Evolutionary conservation across 2,888 invertebrate species (phyloP).

Genomic region (Epirrita christyi): DNA sequence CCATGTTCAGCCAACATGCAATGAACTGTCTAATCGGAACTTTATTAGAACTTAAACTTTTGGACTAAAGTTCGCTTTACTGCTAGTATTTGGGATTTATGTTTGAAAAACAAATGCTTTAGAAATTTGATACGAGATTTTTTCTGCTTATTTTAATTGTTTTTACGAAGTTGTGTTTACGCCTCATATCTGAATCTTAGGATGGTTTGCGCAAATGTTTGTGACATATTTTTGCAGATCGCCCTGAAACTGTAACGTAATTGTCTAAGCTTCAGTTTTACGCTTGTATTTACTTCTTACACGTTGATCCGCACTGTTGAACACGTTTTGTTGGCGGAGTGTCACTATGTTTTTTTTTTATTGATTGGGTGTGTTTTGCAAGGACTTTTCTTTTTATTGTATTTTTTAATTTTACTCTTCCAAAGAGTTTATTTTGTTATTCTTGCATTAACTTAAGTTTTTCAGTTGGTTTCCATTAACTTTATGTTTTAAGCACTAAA

Average conservation of each 20-base stretch:
- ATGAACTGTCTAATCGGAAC: background rate
- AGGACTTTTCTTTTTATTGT: too few species aligned
- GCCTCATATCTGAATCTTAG: background rate
- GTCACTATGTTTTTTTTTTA: background rate
- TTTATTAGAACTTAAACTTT: background rate
- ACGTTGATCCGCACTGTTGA: background rate
- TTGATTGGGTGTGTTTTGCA: background rate
- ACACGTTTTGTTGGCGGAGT: background rate
- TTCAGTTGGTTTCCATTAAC: too few species aligned
- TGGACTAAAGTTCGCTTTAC: conserved; percentile 2
- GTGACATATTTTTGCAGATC: background rate
- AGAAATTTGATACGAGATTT: background rate
- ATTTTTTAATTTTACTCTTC: too few species aligned
- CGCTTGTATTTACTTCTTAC: background rate
- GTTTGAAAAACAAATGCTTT: conserved; percentile 13
- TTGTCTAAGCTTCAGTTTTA: background rate
- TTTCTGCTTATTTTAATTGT: background rate
- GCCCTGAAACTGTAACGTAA: background rate
- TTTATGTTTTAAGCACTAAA: background rate
- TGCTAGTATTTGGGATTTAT: background rate
- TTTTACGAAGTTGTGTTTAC: background rate
- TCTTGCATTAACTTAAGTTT: too few species aligned
- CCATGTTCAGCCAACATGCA: too few species aligned
- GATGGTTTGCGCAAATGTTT: background rate
- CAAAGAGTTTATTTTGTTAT: too few species aligned